These are phyloP conservation scores for Syrmaticus mikado DNA, from an alignment of 2,113 vertebrate species.

Conservation along the genomic window DNA sequence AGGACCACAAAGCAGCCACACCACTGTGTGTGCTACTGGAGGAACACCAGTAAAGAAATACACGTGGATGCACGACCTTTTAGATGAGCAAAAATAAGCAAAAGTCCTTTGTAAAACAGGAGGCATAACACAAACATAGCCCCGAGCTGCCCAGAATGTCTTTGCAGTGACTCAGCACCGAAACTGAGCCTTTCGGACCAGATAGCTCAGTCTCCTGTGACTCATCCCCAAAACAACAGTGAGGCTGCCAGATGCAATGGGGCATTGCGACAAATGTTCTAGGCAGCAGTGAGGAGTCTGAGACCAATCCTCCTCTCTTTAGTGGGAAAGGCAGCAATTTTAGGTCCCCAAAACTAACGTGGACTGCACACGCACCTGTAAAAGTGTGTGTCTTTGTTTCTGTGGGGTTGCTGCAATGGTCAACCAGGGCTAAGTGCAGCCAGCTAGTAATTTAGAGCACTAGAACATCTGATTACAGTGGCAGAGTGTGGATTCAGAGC, in stretches of 20 bases:
- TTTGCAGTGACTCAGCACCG: slow-evolving; percentile 39
- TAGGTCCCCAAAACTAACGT: background rate
- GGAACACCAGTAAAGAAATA: background rate
- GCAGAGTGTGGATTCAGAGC: background rate
- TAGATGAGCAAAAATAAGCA: background rate
- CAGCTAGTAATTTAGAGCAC: background rate
- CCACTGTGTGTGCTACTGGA: background rate
- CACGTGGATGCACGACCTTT: background rate
- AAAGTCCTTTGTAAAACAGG: background rate
- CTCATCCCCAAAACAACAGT: slow-evolving; percentile 1
- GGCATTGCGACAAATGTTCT: background rate
- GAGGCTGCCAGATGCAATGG: background rate
- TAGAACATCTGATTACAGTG: background rate
- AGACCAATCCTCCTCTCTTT: background rate
- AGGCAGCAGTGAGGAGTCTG: background rate
- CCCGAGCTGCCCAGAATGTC: background rate
- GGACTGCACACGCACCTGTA: background rate
- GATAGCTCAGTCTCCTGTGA: background rate
- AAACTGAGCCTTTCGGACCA: background rate
- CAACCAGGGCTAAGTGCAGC: background rate
- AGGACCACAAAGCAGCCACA: background rate
- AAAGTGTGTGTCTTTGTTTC: accelerated
- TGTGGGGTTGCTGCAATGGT: background rate
- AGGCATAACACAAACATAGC: background rate
- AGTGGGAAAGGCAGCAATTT: background rate